Percentiles rank a stretch among this genome's conserved stretches.
Conservation (phyloP, 2,113 vertebrate genomes). For the Bambusicola thoracicus region DNA sequence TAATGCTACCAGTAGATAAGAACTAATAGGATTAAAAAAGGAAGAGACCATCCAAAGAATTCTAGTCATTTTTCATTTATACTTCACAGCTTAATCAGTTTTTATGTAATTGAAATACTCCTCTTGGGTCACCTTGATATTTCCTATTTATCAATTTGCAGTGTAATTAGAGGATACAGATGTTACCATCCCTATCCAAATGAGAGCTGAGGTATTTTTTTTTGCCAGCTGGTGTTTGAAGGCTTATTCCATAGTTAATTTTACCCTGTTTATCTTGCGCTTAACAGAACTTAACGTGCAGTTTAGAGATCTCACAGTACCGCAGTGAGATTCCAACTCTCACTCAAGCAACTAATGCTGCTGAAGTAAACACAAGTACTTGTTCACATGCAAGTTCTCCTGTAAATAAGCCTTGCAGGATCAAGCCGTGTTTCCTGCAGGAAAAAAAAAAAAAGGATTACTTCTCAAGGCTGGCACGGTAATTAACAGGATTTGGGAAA, state of each 20-base stretch:
- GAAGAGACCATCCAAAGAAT: not conserved
- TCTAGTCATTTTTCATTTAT: not conserved
- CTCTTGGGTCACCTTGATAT: not conserved
- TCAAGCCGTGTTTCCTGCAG: constrained; percentile 35
- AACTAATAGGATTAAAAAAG: not conserved
- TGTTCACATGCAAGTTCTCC: not conserved
- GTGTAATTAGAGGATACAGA: not conserved
- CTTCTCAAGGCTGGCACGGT: constrained; percentile 47
- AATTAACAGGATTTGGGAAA: constrained; percentile 67
- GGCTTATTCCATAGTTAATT: not conserved
- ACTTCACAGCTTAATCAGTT: not conserved
- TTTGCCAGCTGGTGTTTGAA: not conserved
- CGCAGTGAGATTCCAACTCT: not conserved
- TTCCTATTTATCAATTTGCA: not conserved
- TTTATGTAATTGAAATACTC: constrained; percentile 5
- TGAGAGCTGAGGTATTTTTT: not conserved
- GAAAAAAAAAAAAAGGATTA: constrained; percentile 4
- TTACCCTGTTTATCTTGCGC: not conserved
- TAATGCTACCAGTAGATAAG: not conserved
- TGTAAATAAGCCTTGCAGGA: constrained; percentile 35
- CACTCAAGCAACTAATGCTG: not conserved
- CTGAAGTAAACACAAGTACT: not conserved
- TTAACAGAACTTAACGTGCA: not conserved
- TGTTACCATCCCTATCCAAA: not conserved
- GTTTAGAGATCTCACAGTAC: not conserved